Base-by-base conservation (phyloP, 2,888 invertebrate species). In the Molorchus minor region DNA sequence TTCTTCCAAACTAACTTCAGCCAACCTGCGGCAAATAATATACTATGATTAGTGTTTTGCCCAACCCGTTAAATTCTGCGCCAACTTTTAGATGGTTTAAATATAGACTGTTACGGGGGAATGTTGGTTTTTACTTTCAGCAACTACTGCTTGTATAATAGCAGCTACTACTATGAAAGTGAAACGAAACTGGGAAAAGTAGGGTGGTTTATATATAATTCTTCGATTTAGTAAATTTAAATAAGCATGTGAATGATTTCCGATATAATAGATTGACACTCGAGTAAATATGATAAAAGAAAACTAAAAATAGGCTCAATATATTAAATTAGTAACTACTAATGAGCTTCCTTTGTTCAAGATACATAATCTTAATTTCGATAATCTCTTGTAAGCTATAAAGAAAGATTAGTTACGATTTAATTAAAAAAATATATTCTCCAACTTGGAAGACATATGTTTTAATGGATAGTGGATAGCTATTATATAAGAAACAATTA, bases 11-110 rank as follows among this genome's bases (percentile, higher is more conserved):
- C n/a, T n/a, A n/a, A n/a, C n/a, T n/a, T n/a, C n/a, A 33, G 10
- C 2, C 12, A n/a, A 45, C 45, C 45, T 45, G 45, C 45, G 45
- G n/a, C 45, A 45, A 45, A 45, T n/a, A 3, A 33, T 33, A 33
- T 10, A 10, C 33, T 3, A 13, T 16, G 3, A 20, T 16, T 15
- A 12, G 17, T 25, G 15, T 30, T 30, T 30, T 30, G 25, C 16
- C 45, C 30, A n/a, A 30, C 12, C 10, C 12, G 15, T 21, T 25
- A 13, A 21, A 13, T 13, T 16, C 12, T n/a, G 17, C 10, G 45
- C 45, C 45, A 45, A 45, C 25, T 45, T 45, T 45, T 17, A 20
- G 30, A 7, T n/a, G 13, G 17, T 30, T 30, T 45, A 45, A 30
- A 30, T 30, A 16, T 45, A 30, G 45, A 45, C 10, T n/a, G 8